A percentile compares a stretch with the other conserved stretches of the same genome.
phyloP scores from a whole-genome alignment of 2,888 invertebrate genomes.

The Archips crataeganus region DNA sequence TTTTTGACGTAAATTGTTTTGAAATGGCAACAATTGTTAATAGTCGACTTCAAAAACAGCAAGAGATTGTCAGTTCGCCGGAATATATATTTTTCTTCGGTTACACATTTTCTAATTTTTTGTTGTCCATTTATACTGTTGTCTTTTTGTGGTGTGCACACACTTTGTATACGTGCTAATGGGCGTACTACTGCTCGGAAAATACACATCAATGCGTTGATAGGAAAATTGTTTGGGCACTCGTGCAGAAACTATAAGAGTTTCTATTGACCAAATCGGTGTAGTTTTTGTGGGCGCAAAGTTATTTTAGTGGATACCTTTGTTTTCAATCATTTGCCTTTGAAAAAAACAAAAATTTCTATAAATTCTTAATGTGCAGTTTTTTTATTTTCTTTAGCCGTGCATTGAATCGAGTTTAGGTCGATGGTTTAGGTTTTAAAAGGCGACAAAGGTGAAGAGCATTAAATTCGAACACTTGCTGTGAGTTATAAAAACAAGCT shows the following conservation, averaged over 20 bases:
- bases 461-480: neutral
- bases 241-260: constrained; percentile 35
- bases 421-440: neutral
- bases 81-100: no score
- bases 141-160: neutral
- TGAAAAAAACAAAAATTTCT: neutral
- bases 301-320: neutral
- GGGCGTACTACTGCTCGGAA: constrained; percentile 15
- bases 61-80: no score
- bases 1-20: no score
- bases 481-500: neutral
- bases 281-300: neutral
- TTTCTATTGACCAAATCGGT: constrained; percentile 25
- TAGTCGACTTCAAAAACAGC: no score
- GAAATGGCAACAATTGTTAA: no score
- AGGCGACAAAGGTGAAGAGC: neutral
- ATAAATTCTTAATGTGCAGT: neutral
- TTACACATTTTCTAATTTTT: neutral
- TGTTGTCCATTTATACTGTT: neutral
- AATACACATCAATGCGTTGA: constrained; percentile 26
- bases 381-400: constrained; percentile 1
- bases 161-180: neutral
- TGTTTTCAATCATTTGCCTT: neutral
- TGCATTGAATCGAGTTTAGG: neutral
- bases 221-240: constrained; percentile 31